Evolutionary conservation across 2,113 vertebrate genomes (phyloP).

Genomic region (Psammodynastes pulverulentus): DNA sequence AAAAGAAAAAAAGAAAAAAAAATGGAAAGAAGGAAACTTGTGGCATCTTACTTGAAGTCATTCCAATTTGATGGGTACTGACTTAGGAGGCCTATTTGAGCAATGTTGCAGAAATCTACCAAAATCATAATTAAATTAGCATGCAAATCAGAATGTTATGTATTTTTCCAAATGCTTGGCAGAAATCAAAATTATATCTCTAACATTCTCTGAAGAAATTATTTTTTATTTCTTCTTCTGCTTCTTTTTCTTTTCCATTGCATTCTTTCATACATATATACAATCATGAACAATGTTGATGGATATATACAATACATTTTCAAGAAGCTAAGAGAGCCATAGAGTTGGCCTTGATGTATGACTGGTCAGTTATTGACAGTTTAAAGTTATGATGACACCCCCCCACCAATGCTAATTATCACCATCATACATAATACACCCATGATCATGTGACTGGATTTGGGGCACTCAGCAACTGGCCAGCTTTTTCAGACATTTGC

Average conservation of each 20-base stretch:
- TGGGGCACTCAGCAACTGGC: no score
- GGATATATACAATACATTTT: not conserved
- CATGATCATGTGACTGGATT: no score
- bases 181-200: no score
- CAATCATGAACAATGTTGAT: not conserved
- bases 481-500: not conserved
- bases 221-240: not conserved
- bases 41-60: not conserved
- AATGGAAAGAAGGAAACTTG: not conserved
- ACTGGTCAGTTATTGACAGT: not conserved
- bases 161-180: not conserved
- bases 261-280: not conserved
- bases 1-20: not conserved
- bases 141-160: not conserved
- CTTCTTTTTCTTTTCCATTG: not conserved
- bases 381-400: not conserved
- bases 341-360: not conserved
- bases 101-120: not conserved
- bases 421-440: not conserved
- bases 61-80: not conserved
- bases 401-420: not conserved
- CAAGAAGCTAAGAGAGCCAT: not conserved
- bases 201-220: not conserved
- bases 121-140: not conserved
- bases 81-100: not conserved